phyloP scores from a whole-genome alignment of 2,888 invertebrate genomes.

The Odontomyia ornata region DNA sequence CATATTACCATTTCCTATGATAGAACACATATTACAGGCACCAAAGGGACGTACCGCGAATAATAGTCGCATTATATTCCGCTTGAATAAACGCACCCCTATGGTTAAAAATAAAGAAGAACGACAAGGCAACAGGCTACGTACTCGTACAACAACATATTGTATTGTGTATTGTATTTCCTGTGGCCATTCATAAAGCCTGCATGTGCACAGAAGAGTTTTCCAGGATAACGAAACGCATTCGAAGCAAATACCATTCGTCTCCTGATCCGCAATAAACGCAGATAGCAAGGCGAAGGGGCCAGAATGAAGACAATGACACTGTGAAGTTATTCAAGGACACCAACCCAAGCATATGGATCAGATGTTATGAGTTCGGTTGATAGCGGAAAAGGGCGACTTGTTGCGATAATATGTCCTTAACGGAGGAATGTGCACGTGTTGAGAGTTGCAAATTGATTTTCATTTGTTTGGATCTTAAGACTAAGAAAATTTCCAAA shows the following conservation, averaged over 20 bases:
- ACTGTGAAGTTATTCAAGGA: too few species aligned
- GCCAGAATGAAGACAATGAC: too few species aligned
- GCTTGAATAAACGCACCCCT: not conserved
- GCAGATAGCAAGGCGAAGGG: too few species aligned
- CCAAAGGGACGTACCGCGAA: not conserved
- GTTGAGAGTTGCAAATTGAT: too few species aligned
- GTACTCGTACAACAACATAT: not conserved
- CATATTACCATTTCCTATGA: too few species aligned
- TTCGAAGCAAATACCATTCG: not conserved
- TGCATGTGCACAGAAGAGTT: not conserved
- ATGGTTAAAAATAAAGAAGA: not conserved
- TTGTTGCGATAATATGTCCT: constrained; percentile 5
- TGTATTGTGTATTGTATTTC: constrained; percentile 11
- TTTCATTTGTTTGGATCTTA: too few species aligned
- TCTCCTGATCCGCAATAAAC: not conserved
- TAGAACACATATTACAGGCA: too few species aligned
- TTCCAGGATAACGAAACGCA: not conserved
- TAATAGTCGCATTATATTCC: not conserved
- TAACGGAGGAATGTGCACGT: too few species aligned
- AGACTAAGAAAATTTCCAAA: too few species aligned
- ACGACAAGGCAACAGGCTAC: constrained; percentile 13
- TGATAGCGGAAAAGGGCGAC: constrained; percentile 22
- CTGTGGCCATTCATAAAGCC: constrained; percentile 17
- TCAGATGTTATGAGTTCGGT: too few species aligned
- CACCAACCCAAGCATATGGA: too few species aligned